phyloP scores from a whole-genome alignment of 2,888 invertebrate genomes.

The Drosophila ezoana region DNA sequence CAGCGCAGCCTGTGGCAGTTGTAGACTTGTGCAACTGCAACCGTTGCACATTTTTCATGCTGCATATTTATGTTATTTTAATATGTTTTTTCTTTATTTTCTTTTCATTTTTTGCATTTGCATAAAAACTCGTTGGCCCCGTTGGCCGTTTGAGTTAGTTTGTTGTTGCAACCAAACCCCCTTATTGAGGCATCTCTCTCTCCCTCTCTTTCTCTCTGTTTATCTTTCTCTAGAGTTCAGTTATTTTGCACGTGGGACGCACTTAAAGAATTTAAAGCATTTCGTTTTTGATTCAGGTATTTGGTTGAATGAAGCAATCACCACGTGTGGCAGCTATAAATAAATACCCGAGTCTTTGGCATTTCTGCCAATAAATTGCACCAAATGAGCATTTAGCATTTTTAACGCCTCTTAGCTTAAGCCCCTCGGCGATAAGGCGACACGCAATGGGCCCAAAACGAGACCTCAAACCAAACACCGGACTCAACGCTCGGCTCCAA shows the following conservation, averaged over 20 bases:
- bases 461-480: no score
- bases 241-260: constrained; percentile 41
- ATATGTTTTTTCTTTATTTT: constrained; percentile 11
- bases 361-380: constrained; percentile 65
- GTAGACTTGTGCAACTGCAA: constrained; percentile 43
- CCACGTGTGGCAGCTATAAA: constrained; percentile 51
- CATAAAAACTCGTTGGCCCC: constrained; percentile 52
- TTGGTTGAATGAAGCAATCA: constrained; percentile 40
- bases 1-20: constrained; percentile 36
- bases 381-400: constrained; percentile 72
- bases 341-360: constrained; percentile 34
- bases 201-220: not conserved
- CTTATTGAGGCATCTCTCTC: not conserved
- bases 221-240: not conserved
- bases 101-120: constrained; percentile 43
- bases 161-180: constrained; percentile 7
- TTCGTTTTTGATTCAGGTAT: constrained; percentile 3
- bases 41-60: constrained; percentile 62
- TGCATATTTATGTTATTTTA: constrained; percentile 59
- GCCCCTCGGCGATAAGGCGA: constrained; percentile 58
- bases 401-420: constrained; percentile 70
- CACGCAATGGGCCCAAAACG: constrained; percentile 51
- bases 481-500: constrained; percentile 14
- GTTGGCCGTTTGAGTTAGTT: constrained; percentile 28
- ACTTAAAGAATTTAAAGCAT: constrained; percentile 24